Percentiles rank a stretch among this genome's conserved stretches.
Evolutionary conservation across 2,797 vertebrate species (phyloP).

Genomic region (Myripristis jacobus): DNA sequence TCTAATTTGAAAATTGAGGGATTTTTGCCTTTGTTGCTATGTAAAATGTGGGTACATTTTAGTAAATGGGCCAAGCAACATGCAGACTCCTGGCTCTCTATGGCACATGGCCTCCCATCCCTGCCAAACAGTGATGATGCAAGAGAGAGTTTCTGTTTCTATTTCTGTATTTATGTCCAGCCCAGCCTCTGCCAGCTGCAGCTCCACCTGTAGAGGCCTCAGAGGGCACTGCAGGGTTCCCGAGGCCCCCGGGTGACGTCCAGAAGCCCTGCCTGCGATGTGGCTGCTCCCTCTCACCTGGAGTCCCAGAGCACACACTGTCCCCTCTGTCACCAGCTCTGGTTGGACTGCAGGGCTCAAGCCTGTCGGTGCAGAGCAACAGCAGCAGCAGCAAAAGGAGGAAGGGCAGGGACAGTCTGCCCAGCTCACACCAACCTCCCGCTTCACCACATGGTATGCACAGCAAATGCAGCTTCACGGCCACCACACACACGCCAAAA

Average conservation of each 20-base stretch:
- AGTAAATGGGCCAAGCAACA: no score
- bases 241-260: constrained; percentile 20
- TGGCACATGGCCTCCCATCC: not conserved
- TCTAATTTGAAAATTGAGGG: no score
- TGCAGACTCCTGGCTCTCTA: no score
- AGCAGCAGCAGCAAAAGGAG: constrained; percentile 22
- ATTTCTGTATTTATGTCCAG: constrained; percentile 40
- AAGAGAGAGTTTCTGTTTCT: not conserved
- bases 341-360: constrained; percentile 31
- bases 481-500: not conserved
- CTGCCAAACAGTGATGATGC: not conserved
- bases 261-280: constrained; percentile 49
- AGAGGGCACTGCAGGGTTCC: not conserved
- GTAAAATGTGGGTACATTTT: no score
- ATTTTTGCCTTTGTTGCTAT: no score
- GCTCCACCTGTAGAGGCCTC: constrained; percentile 12
- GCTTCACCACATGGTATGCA: constrained; percentile 52
- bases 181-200: constrained; percentile 60
- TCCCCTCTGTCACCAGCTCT: not conserved
- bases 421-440: constrained; percentile 29
- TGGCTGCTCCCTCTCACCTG: not conserved
- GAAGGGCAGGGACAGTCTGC: constrained; percentile 11
- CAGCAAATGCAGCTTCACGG: not conserved
- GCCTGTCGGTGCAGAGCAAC: constrained; percentile 21
- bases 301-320: constrained; percentile 18